phyloP scores from a whole-genome alignment of 2,113 vertebrate genomes.

The Lathamus discolor region DNA sequence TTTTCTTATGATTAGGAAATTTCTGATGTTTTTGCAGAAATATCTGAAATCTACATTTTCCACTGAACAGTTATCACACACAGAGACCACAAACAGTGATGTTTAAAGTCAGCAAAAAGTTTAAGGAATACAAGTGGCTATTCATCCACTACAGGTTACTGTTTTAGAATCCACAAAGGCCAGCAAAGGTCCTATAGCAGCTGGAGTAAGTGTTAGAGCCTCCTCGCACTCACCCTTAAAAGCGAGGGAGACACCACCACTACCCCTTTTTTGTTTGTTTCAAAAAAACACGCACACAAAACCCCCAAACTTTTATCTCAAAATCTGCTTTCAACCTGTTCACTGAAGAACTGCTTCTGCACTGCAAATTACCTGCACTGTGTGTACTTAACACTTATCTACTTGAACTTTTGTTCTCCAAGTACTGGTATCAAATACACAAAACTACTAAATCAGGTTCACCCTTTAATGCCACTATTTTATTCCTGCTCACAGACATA shows the following conservation, averaged over 20 bases:
- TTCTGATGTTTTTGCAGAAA: not conserved
- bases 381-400: not conserved
- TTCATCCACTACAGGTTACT: not conserved
- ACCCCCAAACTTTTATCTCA: not conserved
- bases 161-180: not conserved
- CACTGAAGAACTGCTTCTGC: not conserved
- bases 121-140: not conserved
- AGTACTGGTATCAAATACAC: not conserved
- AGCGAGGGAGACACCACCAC: not conserved
- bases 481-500: not conserved
- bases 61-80: not conserved
- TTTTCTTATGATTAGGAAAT: not conserved
- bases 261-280: not conserved
- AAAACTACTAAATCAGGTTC: not conserved
- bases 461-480: not conserved
- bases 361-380: not conserved
- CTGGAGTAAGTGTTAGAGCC: not conserved
- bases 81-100: not conserved
- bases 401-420: not conserved
- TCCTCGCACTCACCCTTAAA: not conserved
- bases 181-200: not conserved
- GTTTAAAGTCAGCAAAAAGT: not conserved
- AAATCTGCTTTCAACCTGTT: not conserved
- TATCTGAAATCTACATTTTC: not conserved
- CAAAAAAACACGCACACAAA: not conserved